Evolutionary conservation across 2,888 invertebrate genomes (phyloP).

Genomic region (Lymantria dispar): DNA sequence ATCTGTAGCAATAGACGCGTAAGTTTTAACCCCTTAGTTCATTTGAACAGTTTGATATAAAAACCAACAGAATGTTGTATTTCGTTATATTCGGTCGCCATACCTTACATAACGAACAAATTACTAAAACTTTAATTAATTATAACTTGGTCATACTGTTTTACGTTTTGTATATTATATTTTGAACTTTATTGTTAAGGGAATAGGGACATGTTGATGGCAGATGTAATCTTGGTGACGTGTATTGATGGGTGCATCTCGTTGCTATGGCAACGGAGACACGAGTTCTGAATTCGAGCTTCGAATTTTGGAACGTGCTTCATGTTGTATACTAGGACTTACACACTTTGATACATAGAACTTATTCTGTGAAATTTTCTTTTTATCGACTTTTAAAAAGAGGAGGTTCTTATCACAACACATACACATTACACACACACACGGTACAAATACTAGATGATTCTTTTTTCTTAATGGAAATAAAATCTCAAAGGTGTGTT

Average conservation of each 20-base stretch:
- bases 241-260: constrained; percentile 35
- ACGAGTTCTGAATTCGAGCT: constrained; percentile 50
- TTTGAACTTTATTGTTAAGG: neutral
- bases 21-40: no score
- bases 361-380: neutral
- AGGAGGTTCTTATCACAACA: no score
- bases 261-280: constrained; percentile 46
- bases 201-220: neutral
- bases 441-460: no score
- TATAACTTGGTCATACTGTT: constrained; percentile 8
- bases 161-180: neutral
- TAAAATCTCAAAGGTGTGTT: no score
- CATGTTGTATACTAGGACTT: constrained; percentile 7
- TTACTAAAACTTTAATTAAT: constrained; percentile 35
- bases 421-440: no score
- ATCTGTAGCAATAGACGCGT: no score
- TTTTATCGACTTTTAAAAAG: no score
- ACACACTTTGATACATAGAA: neutral
- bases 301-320: constrained; percentile 47
- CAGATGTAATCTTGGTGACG: constrained; percentile 4
- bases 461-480: no score
- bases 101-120: constrained; percentile 17
- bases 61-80: no score
- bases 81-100: constrained; percentile 2
- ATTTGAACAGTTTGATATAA: no score